Base-by-base conservation (phyloP, 2,113 vertebrate genomes). In the Perognathus longimembris region DNA sequence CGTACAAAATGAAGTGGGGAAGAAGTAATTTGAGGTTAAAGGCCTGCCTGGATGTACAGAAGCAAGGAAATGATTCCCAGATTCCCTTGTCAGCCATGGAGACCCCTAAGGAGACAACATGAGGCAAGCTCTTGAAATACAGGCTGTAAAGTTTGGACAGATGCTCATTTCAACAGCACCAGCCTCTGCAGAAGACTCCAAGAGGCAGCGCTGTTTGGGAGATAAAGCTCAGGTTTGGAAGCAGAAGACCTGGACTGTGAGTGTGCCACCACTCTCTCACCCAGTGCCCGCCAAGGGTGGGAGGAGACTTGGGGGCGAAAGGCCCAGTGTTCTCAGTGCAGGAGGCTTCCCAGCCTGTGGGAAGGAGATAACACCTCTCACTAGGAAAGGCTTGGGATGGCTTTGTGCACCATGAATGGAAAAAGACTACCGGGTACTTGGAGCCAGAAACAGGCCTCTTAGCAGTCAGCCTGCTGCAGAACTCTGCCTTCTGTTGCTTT, bases 171-270 rank as follows among this genome's bases (percentile, higher is more conserved):
- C 67, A 30, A 22, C 69, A 84, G 89, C 32, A 38, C 2, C 9
- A 22, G 63, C 77, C 95, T 93, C 63, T 89, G 87, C 96, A 85
- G 64, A 84, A 95, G 93, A 73, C 94, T 97, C 93, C 84, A 82
- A 91, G 94, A 94, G 95, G 84, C 96, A 89, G 74, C 69, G n/a
- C 73, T 9, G 93, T 20, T 26, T 76, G 87, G 77, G 88, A 97
- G 96, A 96, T 96, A 96, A 96, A 93, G 90, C 91, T 83, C n/a
- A 0, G 42, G 93, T 74, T 96, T 96, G 96, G 96, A 97, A 91
- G 92, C 94, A 79, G 93, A 92, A 76, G 89, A 74, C 87, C 81
- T 71, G 96, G 91, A 88, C 45, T 0, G 7, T 0, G 1, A 79
- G 4, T 45, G 67, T 74, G 69, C 86, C 91, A 76, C 76, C 32